Percentiles rank a stretch among this genome's conserved stretches.
These are phyloP conservation scores for Oithona nana DNA, from an alignment of 2,888 invertebrate species.

Conservation along the genomic window DNA sequence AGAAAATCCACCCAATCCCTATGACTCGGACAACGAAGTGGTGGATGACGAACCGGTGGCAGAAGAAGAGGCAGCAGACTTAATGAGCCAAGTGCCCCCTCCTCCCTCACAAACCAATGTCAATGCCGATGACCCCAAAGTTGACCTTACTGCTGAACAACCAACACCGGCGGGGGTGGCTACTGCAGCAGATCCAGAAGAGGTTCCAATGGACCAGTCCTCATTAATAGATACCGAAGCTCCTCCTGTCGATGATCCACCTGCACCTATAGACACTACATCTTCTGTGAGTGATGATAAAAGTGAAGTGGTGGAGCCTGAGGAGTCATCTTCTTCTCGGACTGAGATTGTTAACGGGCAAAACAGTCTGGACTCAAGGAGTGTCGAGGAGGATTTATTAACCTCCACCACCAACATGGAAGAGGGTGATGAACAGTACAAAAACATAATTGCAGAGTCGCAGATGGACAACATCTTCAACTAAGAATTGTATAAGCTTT, in stretches of 20 bases:
- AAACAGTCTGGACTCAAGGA: background rate
- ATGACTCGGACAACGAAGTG: background rate
- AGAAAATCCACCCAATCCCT: background rate
- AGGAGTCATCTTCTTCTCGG: background rate
- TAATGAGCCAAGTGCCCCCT: background rate
- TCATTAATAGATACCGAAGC: background rate
- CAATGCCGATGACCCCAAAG: background rate
- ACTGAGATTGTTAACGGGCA: background rate
- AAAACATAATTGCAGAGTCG: constrained; percentile 6
- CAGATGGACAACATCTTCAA: constrained; percentile 10
- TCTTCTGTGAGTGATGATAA: background rate
- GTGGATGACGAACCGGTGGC: background rate
- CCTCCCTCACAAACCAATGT: too few relatives aligned
- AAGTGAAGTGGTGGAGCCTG: background rate
- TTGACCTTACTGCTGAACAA: too few relatives aligned
- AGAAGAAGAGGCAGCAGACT: background rate
- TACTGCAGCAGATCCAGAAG: background rate
- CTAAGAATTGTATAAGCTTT: too few relatives aligned
- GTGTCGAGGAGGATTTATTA: background rate
- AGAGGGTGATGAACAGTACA: constrained; percentile 11
- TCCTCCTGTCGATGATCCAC: background rate
- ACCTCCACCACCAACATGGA: background rate
- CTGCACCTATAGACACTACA: background rate
- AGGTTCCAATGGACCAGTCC: background rate
- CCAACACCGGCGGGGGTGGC: too few relatives aligned